Evolutionary conservation across 2,797 vertebrate genomes (phyloP), one percentile per base, ranked within the genome.

Genomic region (Falco novaeseelandiae): DNA sequence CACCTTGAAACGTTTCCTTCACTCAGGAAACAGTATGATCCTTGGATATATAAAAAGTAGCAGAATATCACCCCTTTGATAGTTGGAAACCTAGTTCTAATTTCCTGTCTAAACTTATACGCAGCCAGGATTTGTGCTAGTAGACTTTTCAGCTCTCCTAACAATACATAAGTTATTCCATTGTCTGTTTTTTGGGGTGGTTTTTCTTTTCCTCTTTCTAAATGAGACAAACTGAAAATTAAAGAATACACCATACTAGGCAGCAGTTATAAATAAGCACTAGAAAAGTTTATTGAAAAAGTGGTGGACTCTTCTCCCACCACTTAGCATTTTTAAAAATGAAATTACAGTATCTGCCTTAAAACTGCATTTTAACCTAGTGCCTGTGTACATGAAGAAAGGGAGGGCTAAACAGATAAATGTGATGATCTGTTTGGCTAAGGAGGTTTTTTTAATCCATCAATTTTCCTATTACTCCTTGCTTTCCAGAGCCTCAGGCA

Each of bases 141-240:
- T n/a, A 73, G 14, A 85, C 9, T 57, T 90, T 66, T 83, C 29
- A 83, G 6, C 11, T 77, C 55, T 88, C 6, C 2, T 73, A 51
- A 70, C 8, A 30, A 16, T 11, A 38, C 2, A 2, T 13, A 83
- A 57, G 5, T 12, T 42, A 58, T 46, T 69, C 7, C 34, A 44
- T 4, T 12, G 5, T 36, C 22, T 61, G 12, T 0, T 1, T 58
- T 62, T 34, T 5, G 29, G 10, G 0, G 1, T 6, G 10, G 38
- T 40, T 40, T 40, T 10, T 48, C 18, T 38, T 76, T 57, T 22
- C 8, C 5, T 65, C 3, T 52, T 54, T 51, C 19, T 55, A 90
- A 62, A 66, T 21, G 5, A 62, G 19, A 38, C 3, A 58, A 78
- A 70, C 40, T 40, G 7, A 14, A 66, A 48, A 11, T 70, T 66